Evolutionary conservation across 2,888 invertebrate species (phyloP), one percentile per base, ranked within the genome.

Genomic region (Apotomis turbidana): DNA sequence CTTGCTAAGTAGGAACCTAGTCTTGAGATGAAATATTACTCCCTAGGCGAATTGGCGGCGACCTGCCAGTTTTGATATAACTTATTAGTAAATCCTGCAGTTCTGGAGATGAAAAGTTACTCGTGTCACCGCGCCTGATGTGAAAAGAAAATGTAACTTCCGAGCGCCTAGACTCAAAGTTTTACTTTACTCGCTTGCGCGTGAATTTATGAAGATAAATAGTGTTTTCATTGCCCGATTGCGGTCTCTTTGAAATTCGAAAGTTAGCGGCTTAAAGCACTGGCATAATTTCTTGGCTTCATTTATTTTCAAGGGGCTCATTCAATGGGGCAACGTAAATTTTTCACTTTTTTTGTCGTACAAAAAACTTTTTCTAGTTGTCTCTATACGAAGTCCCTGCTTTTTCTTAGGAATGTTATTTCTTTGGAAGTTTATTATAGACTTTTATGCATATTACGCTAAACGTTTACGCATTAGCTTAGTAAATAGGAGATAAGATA

Each of bases 61-160:
- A 66, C 52, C 68, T 68, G 72, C 58, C 72, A 72, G 63, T 68
- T 68, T 59, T 68, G 62, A 68, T 72, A 68, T 68, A 63, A 68
- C 58, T 72, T 72, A 59, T 68, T 68, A 72, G 72, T 72, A 68
- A 72, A 71, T 71, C 68, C 68, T 70, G 62, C 67, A 54, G 49
- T 27, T 27, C 60, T 44, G n/a, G 27, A 58, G 71, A 67, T 67
- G 71, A 68, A 68, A 71, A 68, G 71, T 66, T 66, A 59, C 54
- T 10, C 10, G 59, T 66, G 55, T 27, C 57, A 36, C 60, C 13
- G 55, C 3, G 52, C 13, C 54, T 67, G 67, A 71, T 62, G 61
- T 71, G 61, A 61, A 66, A 67, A 71, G 67, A 55, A 27, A 62
- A 67, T 57, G 71, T 67, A 55, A 71, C 54, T 66, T 60, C 54